phyloP scores from a whole-genome alignment of 2,113 vertebrate genomes.

The Chionodraco myersi region DNA sequence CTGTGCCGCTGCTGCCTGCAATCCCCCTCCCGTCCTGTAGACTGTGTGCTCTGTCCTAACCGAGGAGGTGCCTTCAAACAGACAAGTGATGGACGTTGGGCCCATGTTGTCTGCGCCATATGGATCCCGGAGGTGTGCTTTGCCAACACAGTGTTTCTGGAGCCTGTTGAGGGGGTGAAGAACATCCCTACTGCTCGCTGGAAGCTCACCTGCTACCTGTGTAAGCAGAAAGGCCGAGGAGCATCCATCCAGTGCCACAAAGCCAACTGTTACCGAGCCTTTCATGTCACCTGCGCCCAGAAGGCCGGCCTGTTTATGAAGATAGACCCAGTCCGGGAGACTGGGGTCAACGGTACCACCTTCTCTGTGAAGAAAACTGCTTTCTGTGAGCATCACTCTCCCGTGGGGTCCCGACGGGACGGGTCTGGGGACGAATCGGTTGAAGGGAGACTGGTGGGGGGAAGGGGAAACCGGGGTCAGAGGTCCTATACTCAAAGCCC shows the following conservation, averaged over 20 bases:
- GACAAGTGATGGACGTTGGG: constrained; percentile 96
- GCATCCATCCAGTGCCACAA: constrained; percentile 99
- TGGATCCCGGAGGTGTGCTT: constrained; percentile 99
- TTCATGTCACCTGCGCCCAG: constrained; percentile 97
- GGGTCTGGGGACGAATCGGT: constrained; percentile 78
- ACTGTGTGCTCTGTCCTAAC: constrained; percentile 97
- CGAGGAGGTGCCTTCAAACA: constrained; percentile 98
- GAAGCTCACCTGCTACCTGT: constrained; percentile 97
- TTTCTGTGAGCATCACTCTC: constrained; percentile 94
- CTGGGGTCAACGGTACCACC: constrained; percentile 91
- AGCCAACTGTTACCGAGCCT: constrained; percentile 97
- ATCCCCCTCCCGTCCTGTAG: constrained; percentile 94
- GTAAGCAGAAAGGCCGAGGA: constrained; percentile 96
- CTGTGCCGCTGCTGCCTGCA: constrained; percentile 97
- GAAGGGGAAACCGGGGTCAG: constrained; percentile 81
- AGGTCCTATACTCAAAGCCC: constrained; percentile 82
- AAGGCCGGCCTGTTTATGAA: constrained; percentile 97
- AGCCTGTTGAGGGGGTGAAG: constrained; percentile 94
- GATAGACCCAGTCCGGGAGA: constrained; percentile 96
- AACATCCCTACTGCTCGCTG: constrained; percentile 96
- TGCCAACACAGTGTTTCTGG: constrained; percentile 97
- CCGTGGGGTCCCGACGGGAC: constrained; percentile 79
- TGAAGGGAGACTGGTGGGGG: constrained; percentile 81
- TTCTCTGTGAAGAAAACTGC: constrained; percentile 98
- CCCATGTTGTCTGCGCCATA: constrained; percentile 97